phyloP scores from a whole-genome alignment of 2,797 vertebrate genomes.

The Salmo trutta region DNA sequence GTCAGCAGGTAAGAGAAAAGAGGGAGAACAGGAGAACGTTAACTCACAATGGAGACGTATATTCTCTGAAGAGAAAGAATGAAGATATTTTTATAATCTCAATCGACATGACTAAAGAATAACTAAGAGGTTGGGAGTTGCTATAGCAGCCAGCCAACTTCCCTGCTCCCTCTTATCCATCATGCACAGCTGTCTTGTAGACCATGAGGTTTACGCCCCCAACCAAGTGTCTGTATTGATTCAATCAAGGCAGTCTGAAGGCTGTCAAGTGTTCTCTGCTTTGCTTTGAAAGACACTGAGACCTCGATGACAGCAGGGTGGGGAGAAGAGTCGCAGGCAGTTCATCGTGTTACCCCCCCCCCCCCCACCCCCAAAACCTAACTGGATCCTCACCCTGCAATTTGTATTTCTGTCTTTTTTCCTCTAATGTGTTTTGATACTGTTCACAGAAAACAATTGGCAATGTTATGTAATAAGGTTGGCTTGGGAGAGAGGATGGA shows the following conservation, averaged over 20 bases:
- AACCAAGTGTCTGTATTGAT: conserved; percentile 33
- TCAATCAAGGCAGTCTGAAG: conserved; percentile 24
- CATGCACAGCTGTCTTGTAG: conserved; percentile 18
- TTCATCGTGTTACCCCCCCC: background rate
- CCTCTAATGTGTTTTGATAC: no score
- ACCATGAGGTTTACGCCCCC: conserved; percentile 20
- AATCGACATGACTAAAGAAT: background rate
- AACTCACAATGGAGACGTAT: no score
- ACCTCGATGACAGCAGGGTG: conserved; percentile 18
- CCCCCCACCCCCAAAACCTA: background rate
- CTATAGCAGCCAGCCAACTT: conserved; percentile 11
- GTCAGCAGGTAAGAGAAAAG: conserved; percentile 53
- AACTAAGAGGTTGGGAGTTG: background rate
- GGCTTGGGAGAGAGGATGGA: no score
- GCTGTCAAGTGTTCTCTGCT: conserved; percentile 23
- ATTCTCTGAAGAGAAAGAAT: no score
- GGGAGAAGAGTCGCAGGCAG: background rate
- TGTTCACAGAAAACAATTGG: no score
- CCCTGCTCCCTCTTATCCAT: conserved; percentile 18
- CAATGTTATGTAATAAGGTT: no score
- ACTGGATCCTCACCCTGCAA: no score
- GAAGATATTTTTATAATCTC: no score
- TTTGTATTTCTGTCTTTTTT: no score
- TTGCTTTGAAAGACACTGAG: conserved; percentile 21
- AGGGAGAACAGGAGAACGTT: no score